phyloP scores from a whole-genome alignment of 1,140 invertebrate species.

The Nixonia krombeini region DNA sequence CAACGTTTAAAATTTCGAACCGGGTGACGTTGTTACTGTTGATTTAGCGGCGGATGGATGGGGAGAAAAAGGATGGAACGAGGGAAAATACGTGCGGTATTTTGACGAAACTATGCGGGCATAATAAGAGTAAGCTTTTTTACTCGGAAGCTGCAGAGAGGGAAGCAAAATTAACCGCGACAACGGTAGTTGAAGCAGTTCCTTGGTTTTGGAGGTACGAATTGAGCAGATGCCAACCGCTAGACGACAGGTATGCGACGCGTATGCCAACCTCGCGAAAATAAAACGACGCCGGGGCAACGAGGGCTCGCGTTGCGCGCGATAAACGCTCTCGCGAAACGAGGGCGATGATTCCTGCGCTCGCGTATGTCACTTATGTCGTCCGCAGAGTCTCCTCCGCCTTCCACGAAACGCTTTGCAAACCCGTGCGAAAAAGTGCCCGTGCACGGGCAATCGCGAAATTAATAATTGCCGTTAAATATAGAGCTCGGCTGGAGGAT shows the following conservation, averaged over 20 bases:
- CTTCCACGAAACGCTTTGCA: too few relatives aligned
- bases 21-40: background rate
- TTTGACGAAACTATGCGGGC: background rate
- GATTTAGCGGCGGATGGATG: too few relatives aligned
- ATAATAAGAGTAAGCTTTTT: background rate
- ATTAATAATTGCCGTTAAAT: too few relatives aligned
- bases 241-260: constrained; percentile 54
- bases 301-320: constrained; percentile 11
- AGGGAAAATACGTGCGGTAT: too few relatives aligned
- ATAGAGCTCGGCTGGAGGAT: too few relatives aligned
- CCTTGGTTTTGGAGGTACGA: constrained; percentile 18
- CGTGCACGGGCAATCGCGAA: too few relatives aligned
- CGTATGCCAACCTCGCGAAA: constrained; percentile 47
- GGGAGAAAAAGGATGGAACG: too few relatives aligned
- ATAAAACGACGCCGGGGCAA: constrained; percentile 31
- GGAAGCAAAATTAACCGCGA: background rate
- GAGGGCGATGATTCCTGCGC: constrained; percentile 19
- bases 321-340: constrained; percentile 26
- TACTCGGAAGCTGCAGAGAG: background rate
- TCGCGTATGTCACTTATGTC: constrained; percentile 5
- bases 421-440: too few relatives aligned
- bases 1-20: too few relatives aligned
- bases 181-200: constrained; percentile 4
- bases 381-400: constrained; percentile 4
- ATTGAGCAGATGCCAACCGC: constrained; percentile 50